Percentiles rank a stretch among this genome's conserved stretches.
Conservation (phyloP, 1,140 invertebrate species). For the Gonatopus flavifemur region DNA sequence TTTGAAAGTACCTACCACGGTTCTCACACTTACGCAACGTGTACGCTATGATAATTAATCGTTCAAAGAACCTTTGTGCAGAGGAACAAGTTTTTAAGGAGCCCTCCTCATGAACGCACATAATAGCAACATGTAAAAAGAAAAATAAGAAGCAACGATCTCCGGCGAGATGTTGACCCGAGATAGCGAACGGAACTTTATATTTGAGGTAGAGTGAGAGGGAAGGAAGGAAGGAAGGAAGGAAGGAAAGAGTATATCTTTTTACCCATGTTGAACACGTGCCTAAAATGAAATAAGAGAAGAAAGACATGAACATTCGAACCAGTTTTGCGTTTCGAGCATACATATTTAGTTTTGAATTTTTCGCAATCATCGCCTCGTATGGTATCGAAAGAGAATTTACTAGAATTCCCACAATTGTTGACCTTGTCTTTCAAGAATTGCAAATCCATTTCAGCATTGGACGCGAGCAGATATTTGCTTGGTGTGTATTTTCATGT, state of each 20-base stretch:
- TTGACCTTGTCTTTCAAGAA: too few relatives aligned
- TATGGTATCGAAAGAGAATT: too few relatives aligned
- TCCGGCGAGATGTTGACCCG: slow-evolving; percentile 41
- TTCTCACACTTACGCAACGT: too few relatives aligned
- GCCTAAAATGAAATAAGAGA: too few relatives aligned
- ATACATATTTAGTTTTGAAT: too few relatives aligned
- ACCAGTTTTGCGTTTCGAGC: slow-evolving; percentile 42
- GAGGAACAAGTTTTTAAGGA: slow-evolving; percentile 31
- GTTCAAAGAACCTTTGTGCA: slow-evolving; percentile 26
- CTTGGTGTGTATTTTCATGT: too few relatives aligned
- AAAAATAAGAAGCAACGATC: slow-evolving; percentile 46
- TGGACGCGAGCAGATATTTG: too few relatives aligned
- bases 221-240: slow-evolving; percentile 29
- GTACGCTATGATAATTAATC: slow-evolving; percentile 36
- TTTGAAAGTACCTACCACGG: too few relatives aligned
- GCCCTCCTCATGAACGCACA: slow-evolving; percentile 32
- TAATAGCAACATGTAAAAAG: slow-evolving; percentile 38
- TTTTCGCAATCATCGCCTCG: too few relatives aligned
- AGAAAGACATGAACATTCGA: too few relatives aligned
- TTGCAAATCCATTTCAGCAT: too few relatives aligned
- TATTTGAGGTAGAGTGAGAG: slow-evolving; percentile 38
- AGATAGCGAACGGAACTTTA: slow-evolving; percentile 37
- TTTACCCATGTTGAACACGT: slow-evolving; percentile 45
- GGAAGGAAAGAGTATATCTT: slow-evolving; percentile 30
- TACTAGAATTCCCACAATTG: too few relatives aligned